phyloP scores from a whole-genome alignment of 2,888 invertebrate genomes.

The Ectobius pallidus region DNA sequence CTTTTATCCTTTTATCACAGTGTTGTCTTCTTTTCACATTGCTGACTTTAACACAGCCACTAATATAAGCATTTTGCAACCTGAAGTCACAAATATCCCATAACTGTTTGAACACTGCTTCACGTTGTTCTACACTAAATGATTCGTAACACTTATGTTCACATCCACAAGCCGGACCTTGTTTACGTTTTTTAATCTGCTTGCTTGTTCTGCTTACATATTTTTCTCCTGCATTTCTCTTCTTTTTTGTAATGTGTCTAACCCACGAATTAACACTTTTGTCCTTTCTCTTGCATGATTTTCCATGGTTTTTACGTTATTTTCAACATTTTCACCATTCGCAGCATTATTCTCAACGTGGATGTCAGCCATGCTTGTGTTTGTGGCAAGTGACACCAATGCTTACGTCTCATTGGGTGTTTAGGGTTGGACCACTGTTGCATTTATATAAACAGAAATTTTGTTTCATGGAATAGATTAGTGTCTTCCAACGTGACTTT shows the following conservation, averaged over 20 bases:
- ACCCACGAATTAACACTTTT: not conserved
- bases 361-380: not conserved
- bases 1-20: no score
- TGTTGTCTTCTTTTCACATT: not conserved
- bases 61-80: not conserved
- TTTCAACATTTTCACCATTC: not conserved
- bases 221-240: slow-evolving; percentile 13
- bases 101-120: not conserved
- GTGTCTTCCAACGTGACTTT: not conserved
- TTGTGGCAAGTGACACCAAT: not conserved
- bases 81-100: slow-evolving; percentile 4
- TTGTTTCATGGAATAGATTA: not conserved
- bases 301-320: not conserved
- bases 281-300: not conserved
- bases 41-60: not conserved
- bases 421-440: not conserved
- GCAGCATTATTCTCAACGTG: not conserved
- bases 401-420: not conserved
- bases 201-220: not conserved
- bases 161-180: not conserved
- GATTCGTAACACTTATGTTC: not conserved
- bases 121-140: not conserved
- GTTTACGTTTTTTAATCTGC: not conserved
- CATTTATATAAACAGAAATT: not conserved
- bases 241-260: slow-evolving; percentile 3